phyloP scores from a whole-genome alignment of 2,888 invertebrate species.

The Morpho achilles region DNA sequence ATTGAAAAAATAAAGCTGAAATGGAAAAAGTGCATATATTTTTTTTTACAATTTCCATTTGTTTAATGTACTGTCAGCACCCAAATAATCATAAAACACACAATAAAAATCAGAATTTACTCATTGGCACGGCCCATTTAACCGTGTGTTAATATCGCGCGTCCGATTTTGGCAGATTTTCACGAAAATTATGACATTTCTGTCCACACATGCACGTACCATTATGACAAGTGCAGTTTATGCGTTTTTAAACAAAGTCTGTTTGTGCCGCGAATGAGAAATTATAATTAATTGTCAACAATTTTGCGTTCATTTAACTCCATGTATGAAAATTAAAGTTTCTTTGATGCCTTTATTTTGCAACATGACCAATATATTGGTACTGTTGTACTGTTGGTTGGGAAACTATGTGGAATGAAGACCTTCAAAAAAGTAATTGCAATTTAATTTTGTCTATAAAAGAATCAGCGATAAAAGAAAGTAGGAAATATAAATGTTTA shows the following conservation, averaged over 20 bases:
- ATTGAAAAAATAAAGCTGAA: too few relatives aligned
- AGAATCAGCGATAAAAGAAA: too few relatives aligned
- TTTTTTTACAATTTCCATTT: not conserved
- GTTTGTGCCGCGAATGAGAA: slow-evolving; percentile 25
- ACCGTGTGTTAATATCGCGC: slow-evolving; percentile 43
- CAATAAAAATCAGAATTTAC: slow-evolving; percentile 30
- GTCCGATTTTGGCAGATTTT: slow-evolving; percentile 39
- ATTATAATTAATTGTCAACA: slow-evolving; percentile 6
- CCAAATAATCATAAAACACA: slow-evolving; percentile 12
- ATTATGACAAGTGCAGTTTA: slow-evolving; percentile 34
- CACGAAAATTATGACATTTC: slow-evolving; percentile 33
- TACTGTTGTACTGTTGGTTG: too few relatives aligned
- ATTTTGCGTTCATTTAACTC: too few relatives aligned
- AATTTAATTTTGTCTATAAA: too few relatives aligned
- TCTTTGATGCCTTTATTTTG: too few relatives aligned
- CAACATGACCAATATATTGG: too few relatives aligned
- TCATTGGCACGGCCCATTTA: slow-evolving; percentile 32
- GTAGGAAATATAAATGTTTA: too few relatives aligned
- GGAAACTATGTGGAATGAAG: too few relatives aligned
- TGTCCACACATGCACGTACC: slow-evolving; percentile 25
- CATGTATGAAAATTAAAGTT: too few relatives aligned
- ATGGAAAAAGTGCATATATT: not conserved
- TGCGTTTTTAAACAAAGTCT: slow-evolving; percentile 29
- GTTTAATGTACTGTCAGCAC: slow-evolving; percentile 10
- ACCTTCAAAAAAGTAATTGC: too few relatives aligned